Percentiles rank a stretch among this genome's conserved stretches.
phyloP scores from a whole-genome alignment of 2,888 invertebrate genomes.

The Thereva unica region DNA sequence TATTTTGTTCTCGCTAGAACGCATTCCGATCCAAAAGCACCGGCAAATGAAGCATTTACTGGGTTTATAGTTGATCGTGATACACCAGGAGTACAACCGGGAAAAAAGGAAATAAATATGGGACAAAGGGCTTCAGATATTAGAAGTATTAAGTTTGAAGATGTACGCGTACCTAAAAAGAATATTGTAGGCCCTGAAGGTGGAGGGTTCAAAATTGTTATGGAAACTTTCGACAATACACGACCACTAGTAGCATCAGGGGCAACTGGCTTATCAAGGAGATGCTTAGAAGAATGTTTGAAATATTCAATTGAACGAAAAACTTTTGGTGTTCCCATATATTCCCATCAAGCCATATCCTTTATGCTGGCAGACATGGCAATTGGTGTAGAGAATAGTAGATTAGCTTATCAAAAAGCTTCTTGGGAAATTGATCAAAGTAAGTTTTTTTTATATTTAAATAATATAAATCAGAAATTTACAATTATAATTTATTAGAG shows the following conservation, averaged over 20 bases:
- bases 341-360: conserved; percentile 79
- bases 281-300: conserved; percentile 84
- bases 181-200: conserved; percentile 71
- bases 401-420: conserved; percentile 78
- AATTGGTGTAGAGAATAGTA: conserved; percentile 77
- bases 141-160: conserved; percentile 73
- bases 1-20: conserved; percentile 88
- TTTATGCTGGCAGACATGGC: conserved; percentile 93
- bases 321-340: conserved; percentile 80
- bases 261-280: conserved; percentile 81
- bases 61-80: conserved; percentile 74
- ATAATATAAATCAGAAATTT: not conserved
- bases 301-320: conserved; percentile 87
- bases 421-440: conserved; percentile 86
- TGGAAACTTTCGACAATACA: conserved; percentile 74
- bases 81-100: conserved; percentile 66
- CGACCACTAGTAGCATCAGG: conserved; percentile 79
- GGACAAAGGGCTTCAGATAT: conserved; percentile 76
- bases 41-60: conserved; percentile 81
- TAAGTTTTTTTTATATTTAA: conserved; percentile 44
- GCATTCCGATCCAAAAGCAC: conserved; percentile 81
- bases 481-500: conserved; percentile 44
- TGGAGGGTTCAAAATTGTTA: conserved; percentile 74
- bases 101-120: conserved; percentile 73
- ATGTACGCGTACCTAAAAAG: conserved; percentile 72